Conservation (phyloP, 2,797 vertebrate genomes). For the Syndactyla subalaris region DNA sequence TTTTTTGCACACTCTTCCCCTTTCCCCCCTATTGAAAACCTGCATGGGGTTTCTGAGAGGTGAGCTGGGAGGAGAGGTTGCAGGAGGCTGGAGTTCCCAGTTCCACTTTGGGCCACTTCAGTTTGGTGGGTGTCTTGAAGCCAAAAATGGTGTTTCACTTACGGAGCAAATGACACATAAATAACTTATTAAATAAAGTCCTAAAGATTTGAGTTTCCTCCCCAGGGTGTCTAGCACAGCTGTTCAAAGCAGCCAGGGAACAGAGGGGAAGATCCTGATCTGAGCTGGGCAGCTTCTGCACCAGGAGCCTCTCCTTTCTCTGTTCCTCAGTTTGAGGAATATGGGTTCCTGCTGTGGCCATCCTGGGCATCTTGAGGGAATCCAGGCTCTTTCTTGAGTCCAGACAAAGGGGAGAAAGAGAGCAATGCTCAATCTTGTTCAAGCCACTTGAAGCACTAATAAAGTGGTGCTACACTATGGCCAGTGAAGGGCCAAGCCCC, state of each 20-base stretch:
- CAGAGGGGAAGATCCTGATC: not conserved
- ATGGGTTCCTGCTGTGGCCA: fast-evolving
- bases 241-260: fast-evolving
- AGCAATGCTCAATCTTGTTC: not conserved
- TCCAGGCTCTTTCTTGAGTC: not conserved
- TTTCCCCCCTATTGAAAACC: not conserved
- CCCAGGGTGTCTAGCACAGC: not conserved
- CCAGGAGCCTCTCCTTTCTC: not conserved
- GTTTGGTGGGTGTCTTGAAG: not conserved
- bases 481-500: fast-evolving
- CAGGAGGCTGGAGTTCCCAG: not conserved
- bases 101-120: not conserved
- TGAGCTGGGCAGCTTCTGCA: not conserved
- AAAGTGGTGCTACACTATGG: fast-evolving
- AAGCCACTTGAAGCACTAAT: not conserved
- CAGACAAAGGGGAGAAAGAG: not conserved
- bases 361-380: not conserved
- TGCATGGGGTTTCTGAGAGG: not conserved
- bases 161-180: not conserved
- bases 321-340: not conserved
- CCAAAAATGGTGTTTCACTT: not conserved
- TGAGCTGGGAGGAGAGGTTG: not conserved
- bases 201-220: not conserved
- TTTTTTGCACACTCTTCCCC: not conserved
- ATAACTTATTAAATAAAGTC: not conserved